These are phyloP conservation scores for Florisuga fusca DNA, from an alignment of 2,797 vertebrate genomes.

Conservation along the genomic window DNA sequence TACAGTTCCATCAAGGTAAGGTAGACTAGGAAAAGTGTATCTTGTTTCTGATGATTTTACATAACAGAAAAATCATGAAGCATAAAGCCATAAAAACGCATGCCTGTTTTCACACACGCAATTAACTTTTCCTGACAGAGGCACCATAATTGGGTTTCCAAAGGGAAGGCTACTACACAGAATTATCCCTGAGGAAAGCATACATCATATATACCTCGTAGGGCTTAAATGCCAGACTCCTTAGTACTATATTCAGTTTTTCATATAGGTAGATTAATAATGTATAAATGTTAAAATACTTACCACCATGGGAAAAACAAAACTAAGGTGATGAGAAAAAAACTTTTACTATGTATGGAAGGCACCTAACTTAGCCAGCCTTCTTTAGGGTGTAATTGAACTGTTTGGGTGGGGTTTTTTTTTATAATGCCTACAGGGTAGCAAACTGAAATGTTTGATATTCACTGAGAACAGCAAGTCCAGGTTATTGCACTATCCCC, in stretches of 20 bases:
- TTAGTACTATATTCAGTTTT: neutral
- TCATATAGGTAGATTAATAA: neutral
- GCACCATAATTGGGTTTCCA: neutral
- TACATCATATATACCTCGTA: neutral
- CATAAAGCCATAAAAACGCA: neutral
- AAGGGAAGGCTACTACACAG: neutral
- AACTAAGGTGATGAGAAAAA: neutral
- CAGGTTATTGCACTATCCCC: too few species aligned
- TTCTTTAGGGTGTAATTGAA: neutral
- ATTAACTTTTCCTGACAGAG: neutral
- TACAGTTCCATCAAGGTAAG: neutral
- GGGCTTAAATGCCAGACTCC: neutral
- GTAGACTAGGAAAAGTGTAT: neutral
- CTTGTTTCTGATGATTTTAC: neutral
- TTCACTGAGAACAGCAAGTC: neutral
- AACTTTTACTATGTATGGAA: fast-evolving
- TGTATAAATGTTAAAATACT: neutral
- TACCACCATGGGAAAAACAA: neutral
- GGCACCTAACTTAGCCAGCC: neutral
- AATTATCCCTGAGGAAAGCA: neutral
- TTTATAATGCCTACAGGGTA: neutral
- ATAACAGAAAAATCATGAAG: neutral
- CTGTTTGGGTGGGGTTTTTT: too few species aligned
- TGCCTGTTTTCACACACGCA: neutral
- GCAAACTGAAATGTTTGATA: neutral